Evolutionary conservation across 2,797 vertebrate genomes (phyloP), one percentile per base, ranked within the genome.

Genomic region (Jordanella pulchra): DNA sequence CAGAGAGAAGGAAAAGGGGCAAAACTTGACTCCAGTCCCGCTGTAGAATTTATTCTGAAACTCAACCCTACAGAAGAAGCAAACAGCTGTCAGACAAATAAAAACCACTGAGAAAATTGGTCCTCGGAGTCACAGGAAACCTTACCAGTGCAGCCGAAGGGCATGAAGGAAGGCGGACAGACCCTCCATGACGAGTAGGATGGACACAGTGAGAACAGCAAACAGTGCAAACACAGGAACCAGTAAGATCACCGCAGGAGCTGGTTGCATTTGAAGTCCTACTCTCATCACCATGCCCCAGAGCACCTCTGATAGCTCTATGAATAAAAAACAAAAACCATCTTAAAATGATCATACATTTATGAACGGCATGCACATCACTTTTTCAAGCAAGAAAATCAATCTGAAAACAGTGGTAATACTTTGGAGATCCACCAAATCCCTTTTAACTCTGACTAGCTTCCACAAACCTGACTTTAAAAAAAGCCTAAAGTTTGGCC

Each of bases 11-110:
- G 95, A 95, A 86, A 99, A 99, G 35, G 98, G 97, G 15, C 90
- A 92, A 89, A 98, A 99, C 93, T 97, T 99, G 91, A 96, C 91
- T 79, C 98, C 98, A 69, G 93, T 89, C 32, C 97, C 98, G 14
- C 92, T 90, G 85, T 99, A 99, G 94, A 99, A 99, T 82, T 99
- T 99, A 92, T 95, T 98, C 90, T 99, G 98, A 93, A 99, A 99
- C 92, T 99, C 98, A 91, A 99, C 97, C 98, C 98, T 99, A 91
- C 81, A 35, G 50, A 82, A 18, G 39, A 81, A 67, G 78, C 11
- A 86, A 79, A 80, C 17, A 78, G 10, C 17, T 14, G 44, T 32
- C 15, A 54, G 60, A 2, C 79, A 68, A 25, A 71, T 47, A 14
- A 81, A 75, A 78, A 76, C 32, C n/a, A 73, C 7, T 4, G 3